phyloP scores from a whole-genome alignment of 2,888 invertebrate species.

The Stictocephala bisonia region DNA sequence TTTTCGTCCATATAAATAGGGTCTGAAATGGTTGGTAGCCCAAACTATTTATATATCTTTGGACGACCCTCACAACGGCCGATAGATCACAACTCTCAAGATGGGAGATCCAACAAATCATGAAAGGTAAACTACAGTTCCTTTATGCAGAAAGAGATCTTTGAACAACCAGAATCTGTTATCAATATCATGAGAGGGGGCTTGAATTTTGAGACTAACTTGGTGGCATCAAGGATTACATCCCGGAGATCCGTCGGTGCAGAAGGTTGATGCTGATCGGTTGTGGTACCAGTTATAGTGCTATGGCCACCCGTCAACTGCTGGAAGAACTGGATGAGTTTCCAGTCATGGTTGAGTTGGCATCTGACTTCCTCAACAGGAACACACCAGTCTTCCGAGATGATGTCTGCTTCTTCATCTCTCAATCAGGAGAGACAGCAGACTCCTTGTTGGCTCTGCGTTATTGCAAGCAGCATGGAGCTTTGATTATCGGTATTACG shows the following conservation, averaged over 20 bases:
- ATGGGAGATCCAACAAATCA: conserved; percentile 99
- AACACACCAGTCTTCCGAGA: conserved; percentile 99
- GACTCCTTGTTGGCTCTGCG: conserved; percentile 95
- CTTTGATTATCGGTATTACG: conserved; percentile 97
- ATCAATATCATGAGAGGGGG: conserved; percentile 99
- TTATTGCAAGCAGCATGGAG: conserved; percentile 98
- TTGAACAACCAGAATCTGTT: conserved; percentile 99
- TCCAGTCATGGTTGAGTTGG: conserved; percentile 98
- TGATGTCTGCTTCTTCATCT: conserved; percentile 99
- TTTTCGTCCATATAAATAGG: too few species aligned
- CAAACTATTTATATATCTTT: too few species aligned
- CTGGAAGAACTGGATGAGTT: conserved; percentile 98
- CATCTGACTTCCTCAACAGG: conserved; percentile 97
- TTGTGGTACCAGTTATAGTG: conserved; percentile 99
- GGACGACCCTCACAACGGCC: conserved; percentile 81
- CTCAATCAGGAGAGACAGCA: conserved; percentile 98
- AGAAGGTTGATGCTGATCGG: conserved; percentile 96
- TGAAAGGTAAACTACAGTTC: conserved; percentile 98
- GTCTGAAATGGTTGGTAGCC: too few species aligned
- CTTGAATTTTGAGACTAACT: conserved; percentile 87
- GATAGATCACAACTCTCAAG: conserved; percentile 96
- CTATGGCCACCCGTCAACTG: conserved; percentile 95
- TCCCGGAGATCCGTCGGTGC: conserved; percentile 97
- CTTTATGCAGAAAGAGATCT: conserved; percentile 99
- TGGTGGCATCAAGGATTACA: conserved; percentile 87